These are phyloP conservation scores for Ochropacha duplaris DNA, from an alignment of 2,888 invertebrate genomes.

Conservation along the genomic window DNA sequence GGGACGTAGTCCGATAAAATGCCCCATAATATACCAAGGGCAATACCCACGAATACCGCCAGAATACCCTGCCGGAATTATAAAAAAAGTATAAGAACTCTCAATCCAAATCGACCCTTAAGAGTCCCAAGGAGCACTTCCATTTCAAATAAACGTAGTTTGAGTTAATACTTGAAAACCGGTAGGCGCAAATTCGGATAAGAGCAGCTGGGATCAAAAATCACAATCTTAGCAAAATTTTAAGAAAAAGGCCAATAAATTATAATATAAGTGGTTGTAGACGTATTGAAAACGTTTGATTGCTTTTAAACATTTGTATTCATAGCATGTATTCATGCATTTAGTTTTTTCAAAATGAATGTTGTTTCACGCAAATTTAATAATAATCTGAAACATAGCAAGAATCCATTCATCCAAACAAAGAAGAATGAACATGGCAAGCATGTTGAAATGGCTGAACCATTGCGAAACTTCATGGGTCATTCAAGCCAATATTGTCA, in stretches of 20 bases:
- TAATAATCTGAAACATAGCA: background rate
- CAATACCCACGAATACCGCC: conserved; percentile 67
- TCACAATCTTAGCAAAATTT: conserved; percentile 17
- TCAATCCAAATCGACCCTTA: conserved; percentile 24
- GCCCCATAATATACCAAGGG: conserved; percentile 68
- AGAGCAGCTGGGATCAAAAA: conserved; percentile 20
- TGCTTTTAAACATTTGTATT: too few relatives aligned
- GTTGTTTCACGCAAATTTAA: background rate
- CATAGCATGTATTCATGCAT: too few relatives aligned
- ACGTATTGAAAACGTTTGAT: background rate
- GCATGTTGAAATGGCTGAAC: background rate
- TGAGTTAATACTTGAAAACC: conserved; percentile 21
- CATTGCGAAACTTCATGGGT: background rate
- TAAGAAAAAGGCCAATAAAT: background rate
- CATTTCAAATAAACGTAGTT: conserved; percentile 26
- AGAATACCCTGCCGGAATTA: conserved; percentile 58
- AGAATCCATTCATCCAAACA: too few relatives aligned
- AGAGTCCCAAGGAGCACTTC: conserved; percentile 17
- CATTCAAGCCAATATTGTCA: background rate
- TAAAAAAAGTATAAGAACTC: conserved; percentile 16
- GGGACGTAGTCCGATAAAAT: conserved; percentile 64
- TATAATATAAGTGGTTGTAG: background rate
- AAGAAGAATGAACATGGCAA: too few relatives aligned
- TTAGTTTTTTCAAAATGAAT: too few relatives aligned
- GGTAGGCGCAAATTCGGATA: conserved; percentile 19